Percentiles rank a stretch among this genome's conserved stretches.
phyloP scores from a whole-genome alignment of 2,888 invertebrate species.

The Drosophila anceps region DNA sequence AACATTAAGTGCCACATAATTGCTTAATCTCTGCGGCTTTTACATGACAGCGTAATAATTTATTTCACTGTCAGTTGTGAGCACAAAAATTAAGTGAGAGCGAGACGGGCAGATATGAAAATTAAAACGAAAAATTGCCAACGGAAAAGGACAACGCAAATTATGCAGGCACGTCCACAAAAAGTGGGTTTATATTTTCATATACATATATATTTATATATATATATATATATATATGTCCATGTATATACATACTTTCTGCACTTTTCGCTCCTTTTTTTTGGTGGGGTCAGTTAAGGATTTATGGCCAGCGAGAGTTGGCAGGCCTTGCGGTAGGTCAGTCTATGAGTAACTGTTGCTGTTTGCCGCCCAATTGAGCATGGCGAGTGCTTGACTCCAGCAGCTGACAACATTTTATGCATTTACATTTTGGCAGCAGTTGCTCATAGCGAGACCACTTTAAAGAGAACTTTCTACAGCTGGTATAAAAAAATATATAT shows the following conservation, averaged over 20 bases:
- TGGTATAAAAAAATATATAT: neutral
- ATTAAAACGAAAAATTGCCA: slow-evolving; percentile 75
- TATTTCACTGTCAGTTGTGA: slow-evolving; percentile 74
- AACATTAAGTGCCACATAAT: slow-evolving; percentile 82
- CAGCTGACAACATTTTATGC: slow-evolving; percentile 31
- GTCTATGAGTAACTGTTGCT: slow-evolving; percentile 45
- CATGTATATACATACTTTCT: neutral
- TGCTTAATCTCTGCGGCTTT: slow-evolving; percentile 83
- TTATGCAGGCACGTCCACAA: slow-evolving; percentile 78
- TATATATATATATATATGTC: too few relatives aligned
- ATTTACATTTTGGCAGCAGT: slow-evolving; percentile 19
- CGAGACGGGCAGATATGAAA: slow-evolving; percentile 49
- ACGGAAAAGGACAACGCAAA: slow-evolving; percentile 72
- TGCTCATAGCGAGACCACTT: too few relatives aligned
- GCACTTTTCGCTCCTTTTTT: slow-evolving; percentile 6
- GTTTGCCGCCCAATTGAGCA: slow-evolving; percentile 44
- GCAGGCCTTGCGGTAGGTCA: slow-evolving; percentile 36
- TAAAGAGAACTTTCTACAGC: neutral
- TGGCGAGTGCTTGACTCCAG: slow-evolving; percentile 9
- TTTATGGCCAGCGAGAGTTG: slow-evolving; percentile 57
- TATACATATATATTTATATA: neutral
- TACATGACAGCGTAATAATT: slow-evolving; percentile 81
- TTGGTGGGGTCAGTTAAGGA: slow-evolving; percentile 63
- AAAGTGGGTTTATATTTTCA: slow-evolving; percentile 60
- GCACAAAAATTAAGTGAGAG: slow-evolving; percentile 34